phyloP scores from a whole-genome alignment of 2,113 vertebrate species.

The Alaudala cheleensis region DNA sequence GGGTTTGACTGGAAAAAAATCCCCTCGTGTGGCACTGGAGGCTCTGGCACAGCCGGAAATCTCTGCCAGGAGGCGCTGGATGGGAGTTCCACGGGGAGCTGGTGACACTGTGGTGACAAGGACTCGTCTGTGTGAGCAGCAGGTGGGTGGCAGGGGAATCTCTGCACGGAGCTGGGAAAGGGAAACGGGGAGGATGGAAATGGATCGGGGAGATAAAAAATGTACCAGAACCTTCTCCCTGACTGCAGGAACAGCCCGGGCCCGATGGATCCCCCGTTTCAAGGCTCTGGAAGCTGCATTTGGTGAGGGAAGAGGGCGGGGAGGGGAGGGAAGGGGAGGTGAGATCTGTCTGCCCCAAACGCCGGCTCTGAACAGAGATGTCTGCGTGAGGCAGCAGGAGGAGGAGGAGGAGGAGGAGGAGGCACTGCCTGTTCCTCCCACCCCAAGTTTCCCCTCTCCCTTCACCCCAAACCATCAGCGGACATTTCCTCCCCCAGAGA shows the following conservation, averaged over 20 bases:
- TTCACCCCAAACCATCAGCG: not conserved
- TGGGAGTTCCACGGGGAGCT: not conserved
- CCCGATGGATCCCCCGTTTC: not conserved
- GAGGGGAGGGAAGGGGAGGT: not conserved
- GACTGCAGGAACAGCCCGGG: not conserved
- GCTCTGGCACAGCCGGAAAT: not conserved
- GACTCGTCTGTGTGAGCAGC: not conserved
- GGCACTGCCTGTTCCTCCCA: not conserved
- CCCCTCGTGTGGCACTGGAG: not conserved
- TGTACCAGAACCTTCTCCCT: rapidly evolving
- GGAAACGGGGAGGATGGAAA: not conserved
- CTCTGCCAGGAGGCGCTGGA: not conserved
- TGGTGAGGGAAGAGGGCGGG: not conserved
- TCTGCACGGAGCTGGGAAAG: not conserved
- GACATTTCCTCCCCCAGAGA: not conserved
- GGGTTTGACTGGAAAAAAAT: not conserved
- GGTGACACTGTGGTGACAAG: not conserved
- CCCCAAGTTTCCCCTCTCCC: rapidly evolving
- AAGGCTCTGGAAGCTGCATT: not conserved
- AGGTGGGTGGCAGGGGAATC: not conserved
- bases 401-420: not conserved
- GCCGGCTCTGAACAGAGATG: not conserved
- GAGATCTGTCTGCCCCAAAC: rapidly evolving
- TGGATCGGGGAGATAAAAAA: not conserved
- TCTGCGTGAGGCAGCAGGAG: not conserved